These are phyloP conservation scores for Carterocephalus palaemon DNA, from an alignment of 2,888 invertebrate species.

Conservation along the genomic window DNA sequence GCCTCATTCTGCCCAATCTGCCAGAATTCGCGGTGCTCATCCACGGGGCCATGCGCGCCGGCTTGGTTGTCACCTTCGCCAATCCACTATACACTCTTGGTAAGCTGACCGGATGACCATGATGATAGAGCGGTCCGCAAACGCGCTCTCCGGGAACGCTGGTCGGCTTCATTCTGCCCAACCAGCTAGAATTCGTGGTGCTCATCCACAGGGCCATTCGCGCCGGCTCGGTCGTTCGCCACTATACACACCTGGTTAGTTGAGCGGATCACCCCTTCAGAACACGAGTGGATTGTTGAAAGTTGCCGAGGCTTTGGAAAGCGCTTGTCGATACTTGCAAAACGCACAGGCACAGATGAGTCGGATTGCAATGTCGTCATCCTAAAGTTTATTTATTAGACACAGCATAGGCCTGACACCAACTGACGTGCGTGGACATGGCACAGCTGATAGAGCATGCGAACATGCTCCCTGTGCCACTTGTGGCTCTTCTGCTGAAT, in stretches of 20 bases:
- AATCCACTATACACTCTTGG: conserved; percentile 85
- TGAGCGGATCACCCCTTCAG: too few relatives aligned
- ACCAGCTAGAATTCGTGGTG: conserved; percentile 83
- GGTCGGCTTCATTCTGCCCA: conserved; percentile 83
- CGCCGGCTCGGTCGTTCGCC: conserved; percentile 84
- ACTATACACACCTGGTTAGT: conserved; percentile 82
- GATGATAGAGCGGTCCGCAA: conserved; percentile 79
- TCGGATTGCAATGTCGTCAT: too few relatives aligned
- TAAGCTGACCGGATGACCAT: conserved; percentile 77
- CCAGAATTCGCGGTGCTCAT: conserved; percentile 84
- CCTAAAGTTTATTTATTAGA: too few relatives aligned
- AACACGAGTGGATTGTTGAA: too few relatives aligned
- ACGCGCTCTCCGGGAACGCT: conserved; percentile 76
- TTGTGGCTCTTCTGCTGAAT: too few relatives aligned
- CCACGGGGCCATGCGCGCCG: conserved; percentile 82
- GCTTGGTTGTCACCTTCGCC: conserved; percentile 82
- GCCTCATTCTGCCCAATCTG: conserved; percentile 83
- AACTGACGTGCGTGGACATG: too few relatives aligned
- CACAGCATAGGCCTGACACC: too few relatives aligned
- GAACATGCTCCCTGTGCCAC: too few relatives aligned
- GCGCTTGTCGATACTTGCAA: too few relatives aligned
- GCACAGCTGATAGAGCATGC: too few relatives aligned
- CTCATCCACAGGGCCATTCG: conserved; percentile 82
- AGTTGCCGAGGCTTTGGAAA: too few relatives aligned
- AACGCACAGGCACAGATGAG: too few relatives aligned